Evolutionary conservation across 2,113 vertebrate species (phyloP).

Genomic region (Osmerus eperlanus): DNA sequence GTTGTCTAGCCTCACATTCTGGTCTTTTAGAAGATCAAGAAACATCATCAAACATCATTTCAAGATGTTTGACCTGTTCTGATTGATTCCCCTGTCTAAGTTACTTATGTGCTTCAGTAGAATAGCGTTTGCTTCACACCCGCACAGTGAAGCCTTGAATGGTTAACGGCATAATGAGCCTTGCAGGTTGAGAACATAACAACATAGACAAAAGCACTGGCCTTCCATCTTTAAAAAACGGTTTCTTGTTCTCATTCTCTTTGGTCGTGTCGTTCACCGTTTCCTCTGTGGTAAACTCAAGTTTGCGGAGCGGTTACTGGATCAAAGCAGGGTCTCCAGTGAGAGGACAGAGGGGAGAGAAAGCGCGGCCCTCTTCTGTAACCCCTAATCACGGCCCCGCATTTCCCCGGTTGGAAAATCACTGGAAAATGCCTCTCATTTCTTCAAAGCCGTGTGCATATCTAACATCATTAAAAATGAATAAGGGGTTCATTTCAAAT

Average conservation of each 20-base stretch:
- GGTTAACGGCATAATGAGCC: conserved; percentile 39
- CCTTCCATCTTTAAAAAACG: not conserved
- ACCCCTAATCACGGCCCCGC: conserved; percentile 23
- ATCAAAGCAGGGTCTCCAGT: conserved; percentile 4
- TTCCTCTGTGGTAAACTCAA: not conserved
- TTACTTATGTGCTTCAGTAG: too few relatives aligned
- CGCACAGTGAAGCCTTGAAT: not conserved
- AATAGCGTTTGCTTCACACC: too few relatives aligned
- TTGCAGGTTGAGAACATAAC: conserved; percentile 1
- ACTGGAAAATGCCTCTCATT: conserved; percentile 43
- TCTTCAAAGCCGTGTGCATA: conserved; percentile 48
- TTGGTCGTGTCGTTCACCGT: not conserved
- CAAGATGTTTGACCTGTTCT: too few relatives aligned
- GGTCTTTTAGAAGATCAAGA: too few relatives aligned
- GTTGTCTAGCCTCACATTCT: too few relatives aligned
- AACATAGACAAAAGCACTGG: too few relatives aligned
- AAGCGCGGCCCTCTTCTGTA: conserved; percentile 2
- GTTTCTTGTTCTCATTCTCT: not conserved
- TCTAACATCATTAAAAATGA: conserved; percentile 58
- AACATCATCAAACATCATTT: too few relatives aligned
- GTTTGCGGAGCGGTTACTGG: not conserved
- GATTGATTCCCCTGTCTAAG: too few relatives aligned
- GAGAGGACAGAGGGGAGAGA: not conserved
- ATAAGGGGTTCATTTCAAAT: conserved; percentile 53
- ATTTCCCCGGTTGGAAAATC: conserved; percentile 23